Percentiles rank a stretch among this genome's conserved stretches.
Evolutionary conservation across 23 tunicate species (phyloP).

Genomic region (Phallusia fumigata): DNA sequence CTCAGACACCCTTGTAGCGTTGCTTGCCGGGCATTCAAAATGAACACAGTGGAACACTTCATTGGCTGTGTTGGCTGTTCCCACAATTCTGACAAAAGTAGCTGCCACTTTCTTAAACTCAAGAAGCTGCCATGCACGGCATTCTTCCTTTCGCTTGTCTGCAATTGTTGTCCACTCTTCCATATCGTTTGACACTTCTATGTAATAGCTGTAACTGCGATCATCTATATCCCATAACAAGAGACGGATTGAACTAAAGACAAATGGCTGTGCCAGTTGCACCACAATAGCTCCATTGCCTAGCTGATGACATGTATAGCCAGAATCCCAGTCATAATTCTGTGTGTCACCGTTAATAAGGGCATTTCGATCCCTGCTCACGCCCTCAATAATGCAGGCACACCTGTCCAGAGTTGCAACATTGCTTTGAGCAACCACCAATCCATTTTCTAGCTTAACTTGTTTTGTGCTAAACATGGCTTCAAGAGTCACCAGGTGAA

Average conservation of each 20-base stretch:
- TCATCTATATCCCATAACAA: constrained; percentile 95
- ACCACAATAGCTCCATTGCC: constrained; percentile 78
- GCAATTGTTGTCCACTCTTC: constrained; percentile 69
- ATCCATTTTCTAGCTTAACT: constrained; percentile 38
- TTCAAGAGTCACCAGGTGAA: constrained; percentile 87
- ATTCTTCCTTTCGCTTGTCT: constrained; percentile 82
- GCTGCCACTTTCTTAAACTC: constrained; percentile 59
- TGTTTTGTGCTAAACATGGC: constrained; percentile 61
- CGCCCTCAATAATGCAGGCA: constrained; percentile 98
- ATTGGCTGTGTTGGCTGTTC: constrained; percentile 94
- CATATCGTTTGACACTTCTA: constrained; percentile 63
- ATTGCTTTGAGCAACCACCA: constrained; percentile 57
- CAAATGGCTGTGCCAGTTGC: constrained; percentile 88
- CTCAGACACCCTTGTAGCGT: background rate
- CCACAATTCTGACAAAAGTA: constrained; percentile 72
- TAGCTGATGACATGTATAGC: constrained; percentile 97
- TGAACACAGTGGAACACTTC: constrained; percentile 98
- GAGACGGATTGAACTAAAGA: constrained; percentile 64
- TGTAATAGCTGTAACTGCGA: constrained; percentile 72
- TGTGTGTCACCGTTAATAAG: constrained; percentile 76
- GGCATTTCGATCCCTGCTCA: constrained; percentile 84
- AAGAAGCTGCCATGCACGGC: constrained; percentile 80
- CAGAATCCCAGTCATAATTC: constrained; percentile 95
- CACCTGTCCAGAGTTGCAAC: constrained; percentile 69
- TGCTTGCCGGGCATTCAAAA: constrained; percentile 84